phyloP scores from a whole-genome alignment of 2,797 vertebrate genomes.

The Neosilurus mollespiculum region DNA sequence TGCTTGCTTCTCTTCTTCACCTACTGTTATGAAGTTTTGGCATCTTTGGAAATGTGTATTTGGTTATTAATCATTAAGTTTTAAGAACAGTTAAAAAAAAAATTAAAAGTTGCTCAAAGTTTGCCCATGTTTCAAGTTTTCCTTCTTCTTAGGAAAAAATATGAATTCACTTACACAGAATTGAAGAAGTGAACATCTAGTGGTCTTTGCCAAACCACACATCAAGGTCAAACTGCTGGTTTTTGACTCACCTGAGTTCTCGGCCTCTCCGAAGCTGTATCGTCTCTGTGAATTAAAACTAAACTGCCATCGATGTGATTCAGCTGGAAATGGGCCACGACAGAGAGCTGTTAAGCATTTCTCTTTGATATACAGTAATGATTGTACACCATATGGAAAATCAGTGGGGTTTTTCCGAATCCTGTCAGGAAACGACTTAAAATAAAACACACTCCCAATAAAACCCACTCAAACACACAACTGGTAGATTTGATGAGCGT shows the following conservation, averaged over 20 bases:
- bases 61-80: background rate
- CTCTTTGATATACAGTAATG: slow-evolving; percentile 51
- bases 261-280: background rate
- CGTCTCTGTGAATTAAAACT: slow-evolving; percentile 66
- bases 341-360: slow-evolving; percentile 62
- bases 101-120: background rate
- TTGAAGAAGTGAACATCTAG: background rate
- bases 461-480: slow-evolving; percentile 36
- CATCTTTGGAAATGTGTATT: background rate
- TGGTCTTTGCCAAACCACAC: background rate
- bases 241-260: background rate
- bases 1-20: background rate
- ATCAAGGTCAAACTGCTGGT: too few relatives aligned
- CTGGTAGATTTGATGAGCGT: slow-evolving; percentile 7
- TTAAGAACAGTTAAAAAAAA: background rate
- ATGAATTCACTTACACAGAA: too few relatives aligned
- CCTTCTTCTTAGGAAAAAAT: background rate
- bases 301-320: slow-evolving; percentile 64
- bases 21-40: background rate
- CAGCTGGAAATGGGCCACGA: slow-evolving; percentile 62
- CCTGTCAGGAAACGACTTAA: slow-evolving; percentile 36
- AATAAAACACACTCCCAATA: slow-evolving; percentile 27
- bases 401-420: slow-evolving; percentile 39
- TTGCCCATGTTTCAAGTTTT: background rate
- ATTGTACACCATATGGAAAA: slow-evolving; percentile 44